Conservation (phyloP, 2,888 invertebrate genomes). For the Cyclophora punctaria region DNA sequence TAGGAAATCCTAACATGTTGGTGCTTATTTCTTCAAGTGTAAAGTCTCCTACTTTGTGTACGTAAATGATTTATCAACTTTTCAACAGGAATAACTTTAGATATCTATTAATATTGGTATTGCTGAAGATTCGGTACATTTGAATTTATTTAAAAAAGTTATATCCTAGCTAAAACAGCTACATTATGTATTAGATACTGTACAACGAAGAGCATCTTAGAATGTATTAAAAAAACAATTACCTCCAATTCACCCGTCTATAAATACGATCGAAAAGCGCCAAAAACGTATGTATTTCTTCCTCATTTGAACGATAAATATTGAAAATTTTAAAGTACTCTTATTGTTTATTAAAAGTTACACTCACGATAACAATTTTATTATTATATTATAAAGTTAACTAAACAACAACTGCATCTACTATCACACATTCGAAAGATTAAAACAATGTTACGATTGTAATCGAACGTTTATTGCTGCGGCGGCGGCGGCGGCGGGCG, state of each 20-base stretch:
- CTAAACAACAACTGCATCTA: conserved; percentile 77
- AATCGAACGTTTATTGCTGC: conserved; percentile 74
- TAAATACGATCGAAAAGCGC: conserved; percentile 56
- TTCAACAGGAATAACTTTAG: conserved; percentile 51
- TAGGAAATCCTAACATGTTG: conserved; percentile 57
- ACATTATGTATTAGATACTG: conserved; percentile 68
- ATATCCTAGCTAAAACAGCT: conserved; percentile 72
- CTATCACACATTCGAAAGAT: conserved; percentile 77
- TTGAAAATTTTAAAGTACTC: conserved; percentile 55
- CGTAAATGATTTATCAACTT: conserved; percentile 29
- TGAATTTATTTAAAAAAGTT: conserved; percentile 67
- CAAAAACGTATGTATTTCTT: conserved; percentile 34
- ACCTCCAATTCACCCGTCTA: conserved; percentile 40
- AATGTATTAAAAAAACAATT: conserved; percentile 42
- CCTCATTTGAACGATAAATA: conserved; percentile 39
- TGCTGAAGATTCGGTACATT: conserved; percentile 54
- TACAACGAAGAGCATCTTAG: conserved; percentile 66
- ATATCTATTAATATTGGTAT: conserved; percentile 55
- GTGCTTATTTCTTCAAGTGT: conserved; percentile 59
- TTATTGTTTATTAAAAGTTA: conserved; percentile 68
- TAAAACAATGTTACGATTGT: conserved; percentile 74
- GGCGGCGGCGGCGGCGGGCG: conserved; percentile 43
- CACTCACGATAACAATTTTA: conserved; percentile 73
- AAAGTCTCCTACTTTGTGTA: conserved; percentile 21
- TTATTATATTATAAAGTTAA: conserved; percentile 68